phyloP scores from a whole-genome alignment of 2,113 vertebrate species.

The Ondatra zibethicus region DNA sequence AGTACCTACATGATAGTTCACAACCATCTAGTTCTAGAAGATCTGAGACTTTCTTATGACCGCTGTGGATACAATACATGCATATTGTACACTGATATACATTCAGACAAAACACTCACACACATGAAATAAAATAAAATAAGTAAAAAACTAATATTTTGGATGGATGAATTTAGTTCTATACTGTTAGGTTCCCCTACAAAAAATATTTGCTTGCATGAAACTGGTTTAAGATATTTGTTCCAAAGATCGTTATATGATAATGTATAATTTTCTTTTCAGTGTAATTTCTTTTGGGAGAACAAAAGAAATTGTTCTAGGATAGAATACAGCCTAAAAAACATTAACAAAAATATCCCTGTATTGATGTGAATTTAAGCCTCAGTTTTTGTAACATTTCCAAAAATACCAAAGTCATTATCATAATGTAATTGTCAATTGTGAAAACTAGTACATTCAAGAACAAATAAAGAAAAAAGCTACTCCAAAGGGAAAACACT shows the following conservation, averaged over 20 bases:
- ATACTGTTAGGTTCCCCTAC: not conserved
- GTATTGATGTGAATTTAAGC: slow-evolving; percentile 13
- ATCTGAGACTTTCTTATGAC: not conserved
- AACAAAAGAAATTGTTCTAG: not conserved
- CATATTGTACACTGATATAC: not conserved
- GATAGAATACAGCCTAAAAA: not conserved
- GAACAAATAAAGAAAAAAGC: not conserved
- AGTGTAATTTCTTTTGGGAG: not conserved
- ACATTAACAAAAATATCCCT: not conserved
- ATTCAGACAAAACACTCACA: not conserved
- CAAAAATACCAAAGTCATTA: not conserved
- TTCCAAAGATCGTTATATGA: not conserved
- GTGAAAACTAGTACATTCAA: not conserved
- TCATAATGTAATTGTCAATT: not conserved
- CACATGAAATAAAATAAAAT: not conserved
- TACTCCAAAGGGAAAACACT: not conserved
- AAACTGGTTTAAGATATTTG: not conserved
- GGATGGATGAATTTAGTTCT: not conserved
- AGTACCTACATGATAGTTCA: too few species aligned
- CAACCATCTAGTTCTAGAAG: not conserved
- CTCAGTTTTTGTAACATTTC: not conserved
- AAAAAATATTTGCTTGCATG: not conserved
- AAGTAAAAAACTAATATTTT: not conserved
- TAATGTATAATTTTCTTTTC: not conserved
- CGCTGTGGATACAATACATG: not conserved